Evolutionary conservation across 2,888 invertebrate genomes (phyloP).

Genomic region (Caenorhabditis virilis): DNA sequence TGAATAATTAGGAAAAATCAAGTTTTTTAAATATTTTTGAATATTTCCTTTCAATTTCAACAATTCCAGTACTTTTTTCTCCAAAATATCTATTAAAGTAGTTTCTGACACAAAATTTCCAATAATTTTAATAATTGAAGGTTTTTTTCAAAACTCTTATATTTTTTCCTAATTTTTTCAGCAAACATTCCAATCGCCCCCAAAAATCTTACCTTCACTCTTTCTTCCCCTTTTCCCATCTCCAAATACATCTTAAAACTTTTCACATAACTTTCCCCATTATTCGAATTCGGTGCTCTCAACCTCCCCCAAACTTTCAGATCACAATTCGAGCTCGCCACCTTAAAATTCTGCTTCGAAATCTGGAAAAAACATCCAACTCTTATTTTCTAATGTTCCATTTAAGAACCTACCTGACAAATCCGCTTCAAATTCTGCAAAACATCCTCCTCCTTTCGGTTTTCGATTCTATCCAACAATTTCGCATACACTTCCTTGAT

Average conservation of each 20-base stretch:
- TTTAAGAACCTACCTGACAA: neutral
- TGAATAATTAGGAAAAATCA: too few species aligned
- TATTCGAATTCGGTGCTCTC: neutral
- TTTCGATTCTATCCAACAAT: neutral
- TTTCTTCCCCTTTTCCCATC: neutral
- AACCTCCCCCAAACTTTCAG: neutral
- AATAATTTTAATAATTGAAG: too few species aligned
- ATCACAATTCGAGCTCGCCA: neutral
- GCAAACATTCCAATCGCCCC: too few species aligned
- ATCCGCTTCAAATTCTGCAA: neutral
- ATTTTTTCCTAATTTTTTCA: too few species aligned
- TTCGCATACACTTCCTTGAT: neutral
- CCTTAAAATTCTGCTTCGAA: neutral
- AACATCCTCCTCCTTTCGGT: neutral
- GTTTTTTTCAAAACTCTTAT: too few species aligned
- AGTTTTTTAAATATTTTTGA: too few species aligned
- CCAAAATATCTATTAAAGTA: too few species aligned
- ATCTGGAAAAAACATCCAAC: neutral
- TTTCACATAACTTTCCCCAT: neutral
- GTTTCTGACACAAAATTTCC: too few species aligned
- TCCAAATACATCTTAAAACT: neutral
- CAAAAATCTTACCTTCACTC: too few species aligned
- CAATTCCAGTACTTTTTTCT: too few species aligned
- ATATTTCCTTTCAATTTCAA: too few species aligned
- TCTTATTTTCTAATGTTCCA: neutral